Evolutionary conservation across 2,113 vertebrate genomes (phyloP).

Genomic region (Entelurus aequoreus): DNA sequence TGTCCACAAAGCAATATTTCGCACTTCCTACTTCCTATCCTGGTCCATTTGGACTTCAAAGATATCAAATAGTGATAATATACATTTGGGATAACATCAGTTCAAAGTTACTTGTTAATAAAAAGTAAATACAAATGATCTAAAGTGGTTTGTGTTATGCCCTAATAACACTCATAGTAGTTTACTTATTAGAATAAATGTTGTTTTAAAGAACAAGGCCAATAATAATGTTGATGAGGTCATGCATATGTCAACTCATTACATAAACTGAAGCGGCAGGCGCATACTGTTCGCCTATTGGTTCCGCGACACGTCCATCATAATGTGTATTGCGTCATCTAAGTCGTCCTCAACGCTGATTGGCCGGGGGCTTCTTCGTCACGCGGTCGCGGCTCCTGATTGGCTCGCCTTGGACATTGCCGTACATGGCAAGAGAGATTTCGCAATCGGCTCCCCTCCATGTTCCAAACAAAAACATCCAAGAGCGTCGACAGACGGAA

Average conservation of each 20-base stretch:
- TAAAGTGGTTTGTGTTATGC: too few species aligned
- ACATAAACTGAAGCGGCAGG: slow-evolving; percentile 48
- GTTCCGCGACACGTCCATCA: slow-evolving; percentile 33
- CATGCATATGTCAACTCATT: slow-evolving; percentile 48
- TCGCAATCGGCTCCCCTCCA: slow-evolving; percentile 70
- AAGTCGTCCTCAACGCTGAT: slow-evolving; percentile 26
- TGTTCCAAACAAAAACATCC: slow-evolving; percentile 72
- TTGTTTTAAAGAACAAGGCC: too few species aligned
- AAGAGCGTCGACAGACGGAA: slow-evolving; percentile 10
- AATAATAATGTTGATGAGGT: slow-evolving; percentile 28
- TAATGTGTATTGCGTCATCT: slow-evolving; percentile 50
- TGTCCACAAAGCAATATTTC: too few species aligned
- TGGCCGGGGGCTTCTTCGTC: slow-evolving; percentile 16
- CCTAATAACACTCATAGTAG: too few species aligned
- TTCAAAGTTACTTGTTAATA: too few species aligned
- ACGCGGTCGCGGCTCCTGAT: slow-evolving; percentile 33
- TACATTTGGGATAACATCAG: too few species aligned
- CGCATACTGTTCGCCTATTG: slow-evolving; percentile 29
- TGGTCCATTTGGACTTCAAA: too few species aligned
- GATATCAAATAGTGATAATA: too few species aligned
- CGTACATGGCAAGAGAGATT: slow-evolving; percentile 74
- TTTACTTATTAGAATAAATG: too few species aligned
- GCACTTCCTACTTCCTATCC: too few species aligned
- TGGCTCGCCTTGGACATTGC: slow-evolving; percentile 59
- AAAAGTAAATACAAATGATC: too few species aligned